Base-by-base conservation (phyloP, 2,113 vertebrate genomes). In the Syrrhaptes paradoxus region DNA sequence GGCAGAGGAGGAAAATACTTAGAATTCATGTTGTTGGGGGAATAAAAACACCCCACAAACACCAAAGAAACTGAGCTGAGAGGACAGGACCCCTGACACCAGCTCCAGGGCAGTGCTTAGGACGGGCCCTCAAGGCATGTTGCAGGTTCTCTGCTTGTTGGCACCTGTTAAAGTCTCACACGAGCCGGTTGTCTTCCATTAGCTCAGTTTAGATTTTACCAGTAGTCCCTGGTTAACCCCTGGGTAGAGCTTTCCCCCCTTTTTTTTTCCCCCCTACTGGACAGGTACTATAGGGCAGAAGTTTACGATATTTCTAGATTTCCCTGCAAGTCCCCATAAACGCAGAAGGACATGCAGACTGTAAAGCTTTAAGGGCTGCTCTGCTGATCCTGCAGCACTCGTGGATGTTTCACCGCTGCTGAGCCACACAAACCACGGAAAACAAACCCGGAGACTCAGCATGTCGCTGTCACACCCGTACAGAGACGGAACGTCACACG, bases 401-500 rank as follows among this genome's bases (percentile, higher is more conserved):
- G 6, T 3, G 31, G 65, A 8, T 9, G 13, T 49, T 73, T 34
- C 48, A 11, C 7, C 18, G 19, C 14, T 5, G 2, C 10, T 2
- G 17, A 70, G 24, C 49, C 26, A 17, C 0, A 1, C 28, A 32
- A 58, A 22, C 10, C 2, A 2, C 8, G 31, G n/a, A 25, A 28
- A 46, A 41, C 3, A 17, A 31, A 52, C 29, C 43, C 24, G 36
- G 48, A 31, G 29, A 26, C 45, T 65, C 43, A 34, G 17, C 9
- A 17, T 75, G 46, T 7, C 59, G 29, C 71, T 65, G 82, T 67
- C 84, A 67, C 34, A 45, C 4, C 67, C 29, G 41, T 6, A 9
- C 5, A 2, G 5, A 63, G 31, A 19, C 43, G n/a, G 80, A 57
- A 20, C 9, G 12, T 6, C 63, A n/a, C n/a, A 14, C 0, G 0